phyloP scores from a whole-genome alignment of 2,113 vertebrate genomes.

The Merops nubicus region DNA sequence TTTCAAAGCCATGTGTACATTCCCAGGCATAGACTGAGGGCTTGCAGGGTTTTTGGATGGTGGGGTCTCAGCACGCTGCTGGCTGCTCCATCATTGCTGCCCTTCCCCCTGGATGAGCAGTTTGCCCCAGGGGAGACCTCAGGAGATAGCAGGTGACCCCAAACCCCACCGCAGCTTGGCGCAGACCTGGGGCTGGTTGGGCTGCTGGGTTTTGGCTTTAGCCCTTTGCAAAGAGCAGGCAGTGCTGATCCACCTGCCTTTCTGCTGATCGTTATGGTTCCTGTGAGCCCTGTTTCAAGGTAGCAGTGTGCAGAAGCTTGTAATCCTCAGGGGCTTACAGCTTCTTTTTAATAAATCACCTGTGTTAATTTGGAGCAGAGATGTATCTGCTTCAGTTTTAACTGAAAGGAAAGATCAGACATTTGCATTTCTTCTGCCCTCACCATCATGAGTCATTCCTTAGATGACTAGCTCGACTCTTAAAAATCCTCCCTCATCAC shows the following conservation, averaged over 20 bases:
- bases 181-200: neutral
- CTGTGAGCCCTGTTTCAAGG: neutral
- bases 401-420: neutral
- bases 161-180: neutral
- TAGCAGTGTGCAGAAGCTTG: neutral
- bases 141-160: neutral
- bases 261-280: fast-evolving
- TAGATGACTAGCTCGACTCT: neutral
- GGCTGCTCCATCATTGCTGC: neutral
- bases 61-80: neutral
- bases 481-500: neutral
- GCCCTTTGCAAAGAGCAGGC: neutral
- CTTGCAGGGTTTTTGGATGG: neutral
- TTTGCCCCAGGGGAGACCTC: neutral
- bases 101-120: neutral
- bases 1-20: fast-evolving
- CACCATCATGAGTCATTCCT: neutral
- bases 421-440: neutral
- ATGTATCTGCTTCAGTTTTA: neutral
- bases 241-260: neutral
- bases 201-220: neutral
- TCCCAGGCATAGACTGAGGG: neutral
- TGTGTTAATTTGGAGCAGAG: neutral
- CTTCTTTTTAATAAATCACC: neutral
- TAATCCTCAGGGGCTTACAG: neutral